Percentiles rank a stretch among this genome's conserved stretches.
Conservation (phyloP, 1,140 invertebrate genomes). For the Drosophila novamexicana region DNA sequence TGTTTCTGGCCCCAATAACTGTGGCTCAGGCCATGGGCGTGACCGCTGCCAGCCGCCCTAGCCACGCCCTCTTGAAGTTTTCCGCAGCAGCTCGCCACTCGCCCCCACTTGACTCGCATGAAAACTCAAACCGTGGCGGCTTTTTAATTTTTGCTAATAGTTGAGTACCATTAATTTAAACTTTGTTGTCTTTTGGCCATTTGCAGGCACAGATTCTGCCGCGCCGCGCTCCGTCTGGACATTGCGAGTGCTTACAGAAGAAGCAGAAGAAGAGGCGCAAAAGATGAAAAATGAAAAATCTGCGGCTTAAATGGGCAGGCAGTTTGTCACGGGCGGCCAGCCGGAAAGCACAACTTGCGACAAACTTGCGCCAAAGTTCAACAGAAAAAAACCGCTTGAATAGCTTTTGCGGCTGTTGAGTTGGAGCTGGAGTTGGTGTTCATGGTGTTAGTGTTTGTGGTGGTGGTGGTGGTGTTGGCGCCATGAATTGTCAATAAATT, state of each 20-base stretch:
- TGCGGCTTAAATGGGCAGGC: constrained; percentile 71
- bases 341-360: constrained; percentile 75
- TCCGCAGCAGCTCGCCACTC: too few species aligned
- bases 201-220: constrained; percentile 58
- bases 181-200: constrained; percentile 71
- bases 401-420: constrained; percentile 45
- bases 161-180: constrained; percentile 83
- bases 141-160: constrained; percentile 81
- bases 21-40: background rate
- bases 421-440: background rate
- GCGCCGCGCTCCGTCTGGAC: background rate
- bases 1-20: constrained; percentile 10
- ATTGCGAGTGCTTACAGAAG: too few species aligned
- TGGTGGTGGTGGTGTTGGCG: constrained; percentile 18
- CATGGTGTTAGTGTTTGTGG: background rate
- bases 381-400: constrained; percentile 65
- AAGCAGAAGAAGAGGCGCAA: background rate
- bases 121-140: constrained; percentile 67
- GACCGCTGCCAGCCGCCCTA: background rate
- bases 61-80: constrained; percentile 1
- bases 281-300: constrained; percentile 76
- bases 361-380: constrained; percentile 77
- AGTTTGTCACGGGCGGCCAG: constrained; percentile 72
- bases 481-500: constrained; percentile 82
- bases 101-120: constrained; percentile 32